Base-by-base conservation (phyloP, 2,113 vertebrate genomes). In the Hydropotes inermis region DNA sequence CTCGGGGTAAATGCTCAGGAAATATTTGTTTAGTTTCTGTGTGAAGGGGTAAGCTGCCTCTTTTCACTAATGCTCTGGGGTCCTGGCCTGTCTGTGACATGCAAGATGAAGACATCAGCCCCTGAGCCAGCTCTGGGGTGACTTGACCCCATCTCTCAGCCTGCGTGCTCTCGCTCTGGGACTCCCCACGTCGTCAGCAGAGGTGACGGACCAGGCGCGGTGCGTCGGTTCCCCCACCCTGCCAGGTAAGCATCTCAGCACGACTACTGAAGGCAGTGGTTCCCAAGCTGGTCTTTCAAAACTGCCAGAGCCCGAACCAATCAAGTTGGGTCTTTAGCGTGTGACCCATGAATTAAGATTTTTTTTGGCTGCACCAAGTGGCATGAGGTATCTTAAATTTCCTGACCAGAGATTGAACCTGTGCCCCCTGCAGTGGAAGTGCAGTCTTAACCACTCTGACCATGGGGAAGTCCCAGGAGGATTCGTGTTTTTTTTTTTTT, bases 161-260 rank as follows among this genome's bases (percentile, higher is more conserved):
- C n/a, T 50, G 52, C 3, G 50, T 25, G 14, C 84, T 88, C 84
- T 28, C 28, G 8, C 0, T 21, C 0, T 0, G 47, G 13, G 13
- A 7, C 25, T 33, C 43, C n/a, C 33, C 70, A 27, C 4, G 28
- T 43, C 19, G 36, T 47, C 17, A 23, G 39, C 47, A 6, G 23
- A 47, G 45, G 67, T 52, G 33, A 19, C 1, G 6, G 23, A 27
- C 25, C 1, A 0, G 25, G 39, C 19, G 23, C 70, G 36, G 11
- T 7, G 16, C 15, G 19, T 15, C 0, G 2, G 6, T 12, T 12
- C 16, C 30, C 64, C 28, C 0, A 0, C 23, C 12, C 16, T 33
- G 52, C 45, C 13, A 36, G 74, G 83, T 8, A 7, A 2, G 58
- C 6, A 2, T 16, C 50, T 17, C 55, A 14, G 12, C 76, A 30